Conservation (phyloP, 2,888 invertebrate species). For the Volucella inflata region DNA sequence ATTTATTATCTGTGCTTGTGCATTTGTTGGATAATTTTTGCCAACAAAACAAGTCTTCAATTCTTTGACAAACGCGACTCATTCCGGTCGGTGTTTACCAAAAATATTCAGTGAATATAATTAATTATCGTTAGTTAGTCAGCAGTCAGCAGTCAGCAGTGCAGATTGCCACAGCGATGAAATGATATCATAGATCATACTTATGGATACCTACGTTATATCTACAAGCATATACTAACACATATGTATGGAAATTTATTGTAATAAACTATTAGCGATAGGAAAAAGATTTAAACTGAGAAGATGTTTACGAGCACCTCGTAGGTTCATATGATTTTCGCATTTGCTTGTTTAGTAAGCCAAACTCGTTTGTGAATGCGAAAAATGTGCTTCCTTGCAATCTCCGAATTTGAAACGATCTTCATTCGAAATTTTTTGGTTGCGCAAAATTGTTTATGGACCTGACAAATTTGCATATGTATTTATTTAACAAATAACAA, state of each 20-base stretch:
- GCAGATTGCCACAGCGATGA: constrained; percentile 22
- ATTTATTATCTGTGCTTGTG: constrained; percentile 21
- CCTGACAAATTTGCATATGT: constrained; percentile 19
- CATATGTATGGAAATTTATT: too few species aligned
- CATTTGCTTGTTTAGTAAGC: not conserved
- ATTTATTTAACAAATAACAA: constrained; percentile 25
- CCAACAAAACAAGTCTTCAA: constrained; percentile 37
- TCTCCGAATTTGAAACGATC: constrained; percentile 57
- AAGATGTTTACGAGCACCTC: too few species aligned
- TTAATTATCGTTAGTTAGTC: constrained; percentile 33
- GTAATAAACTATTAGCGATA: constrained; percentile 21
- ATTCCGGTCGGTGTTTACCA: constrained; percentile 1
- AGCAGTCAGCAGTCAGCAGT: constrained; percentile 17
- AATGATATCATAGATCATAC: constrained; percentile 68
- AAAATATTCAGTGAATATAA: constrained; percentile 20
- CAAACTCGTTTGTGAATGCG: constrained; percentile 35
- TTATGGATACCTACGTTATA: constrained; percentile 11
- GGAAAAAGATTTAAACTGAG: not conserved
- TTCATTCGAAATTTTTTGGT: constrained; percentile 40
- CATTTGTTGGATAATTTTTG: constrained; percentile 17
- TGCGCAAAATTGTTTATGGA: constrained; percentile 39
- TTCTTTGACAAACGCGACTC: constrained; percentile 26
- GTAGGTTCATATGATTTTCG: too few species aligned
- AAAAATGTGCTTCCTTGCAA: constrained; percentile 53
- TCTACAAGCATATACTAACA: too few species aligned